Evolutionary conservation across 2,888 invertebrate species (phyloP).

Genomic region (Shargacucullia verbasci): DNA sequence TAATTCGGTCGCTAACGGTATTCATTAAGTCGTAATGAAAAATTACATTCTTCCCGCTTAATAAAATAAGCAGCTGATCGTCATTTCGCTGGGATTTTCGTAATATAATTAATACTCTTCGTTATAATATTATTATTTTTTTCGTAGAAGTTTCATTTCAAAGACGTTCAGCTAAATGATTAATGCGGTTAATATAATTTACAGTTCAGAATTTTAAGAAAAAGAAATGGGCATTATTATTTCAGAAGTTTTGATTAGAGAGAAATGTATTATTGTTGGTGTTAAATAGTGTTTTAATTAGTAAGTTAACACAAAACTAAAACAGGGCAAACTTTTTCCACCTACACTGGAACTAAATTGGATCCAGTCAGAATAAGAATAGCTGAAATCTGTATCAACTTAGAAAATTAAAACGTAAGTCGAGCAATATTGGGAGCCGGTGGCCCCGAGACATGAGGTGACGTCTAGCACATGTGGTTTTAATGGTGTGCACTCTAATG

Average conservation of each 20-base stretch:
- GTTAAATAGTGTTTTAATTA: too few species aligned
- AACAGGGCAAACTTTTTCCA: too few species aligned
- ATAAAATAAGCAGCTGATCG: conserved; percentile 67
- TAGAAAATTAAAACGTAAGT: conserved; percentile 26
- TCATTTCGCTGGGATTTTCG: conserved; percentile 58
- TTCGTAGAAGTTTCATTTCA: conserved; percentile 7
- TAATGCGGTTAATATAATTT: neutral
- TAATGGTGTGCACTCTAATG: conserved; percentile 84
- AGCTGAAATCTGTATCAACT: conserved; percentile 2
- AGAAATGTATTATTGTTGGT: too few species aligned
- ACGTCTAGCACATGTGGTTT: conserved; percentile 83
- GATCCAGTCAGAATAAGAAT: neutral
- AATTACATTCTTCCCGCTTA: conserved; percentile 70
- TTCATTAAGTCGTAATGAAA: conserved; percentile 75
- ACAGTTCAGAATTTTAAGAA: too few species aligned
- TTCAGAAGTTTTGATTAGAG: too few species aligned
- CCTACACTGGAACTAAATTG: too few species aligned
- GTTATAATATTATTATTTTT: conserved; percentile 21
- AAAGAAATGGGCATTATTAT: too few species aligned
- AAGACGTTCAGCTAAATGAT: neutral
- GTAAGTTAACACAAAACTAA: too few species aligned
- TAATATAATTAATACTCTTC: conserved; percentile 20
- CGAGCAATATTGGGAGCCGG: conserved; percentile 63
- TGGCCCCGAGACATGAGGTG: conserved; percentile 67
- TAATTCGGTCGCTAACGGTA: conserved; percentile 72